These are phyloP conservation scores for Sphaerophoria taeniata DNA, from an alignment of 2,888 invertebrate genomes.

Conservation along the genomic window DNA sequence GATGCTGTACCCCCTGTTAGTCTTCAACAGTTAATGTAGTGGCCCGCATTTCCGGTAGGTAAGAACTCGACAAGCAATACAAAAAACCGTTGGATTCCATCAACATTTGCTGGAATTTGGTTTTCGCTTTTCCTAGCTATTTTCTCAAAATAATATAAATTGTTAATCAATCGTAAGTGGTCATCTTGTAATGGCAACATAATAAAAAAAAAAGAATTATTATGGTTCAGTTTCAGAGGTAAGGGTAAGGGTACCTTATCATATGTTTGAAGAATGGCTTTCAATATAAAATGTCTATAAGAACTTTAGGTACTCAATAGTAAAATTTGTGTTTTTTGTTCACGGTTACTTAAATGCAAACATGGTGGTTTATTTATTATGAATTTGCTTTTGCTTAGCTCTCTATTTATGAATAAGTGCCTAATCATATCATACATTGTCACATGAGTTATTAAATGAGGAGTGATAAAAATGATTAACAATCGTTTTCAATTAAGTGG, in stretches of 20 bases:
- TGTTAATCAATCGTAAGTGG: conserved; percentile 73
- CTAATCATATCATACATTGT: conserved; percentile 23
- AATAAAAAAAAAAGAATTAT: conserved; percentile 12
- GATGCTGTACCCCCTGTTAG: conserved; percentile 37
- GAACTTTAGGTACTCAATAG: background rate
- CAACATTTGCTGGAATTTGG: conserved; percentile 56
- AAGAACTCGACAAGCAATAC: conserved; percentile 54
- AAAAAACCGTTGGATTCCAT: conserved; percentile 57
- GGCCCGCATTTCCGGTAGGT: conserved; percentile 73
- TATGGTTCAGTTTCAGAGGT: conserved; percentile 1
- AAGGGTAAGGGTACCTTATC: conserved; percentile 47
- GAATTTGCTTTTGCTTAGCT: background rate
- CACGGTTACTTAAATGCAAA: conserved; percentile 38
- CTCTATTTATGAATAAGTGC: background rate
- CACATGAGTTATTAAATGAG: background rate
- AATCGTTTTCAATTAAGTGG: too few species aligned
- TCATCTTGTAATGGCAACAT: conserved; percentile 39
- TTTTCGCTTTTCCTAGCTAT: background rate
- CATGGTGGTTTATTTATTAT: conserved; percentile 60
- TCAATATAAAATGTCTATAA: conserved; percentile 55
- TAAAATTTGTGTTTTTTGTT: conserved; percentile 31
- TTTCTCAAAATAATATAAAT: conserved; percentile 60
- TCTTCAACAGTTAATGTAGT: conserved; percentile 6
- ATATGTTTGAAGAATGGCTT: conserved; percentile 49
- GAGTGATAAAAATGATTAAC: too few species aligned